phyloP scores from a whole-genome alignment of 1,140 invertebrate genomes.

The Macrostomum lignano region DNA sequence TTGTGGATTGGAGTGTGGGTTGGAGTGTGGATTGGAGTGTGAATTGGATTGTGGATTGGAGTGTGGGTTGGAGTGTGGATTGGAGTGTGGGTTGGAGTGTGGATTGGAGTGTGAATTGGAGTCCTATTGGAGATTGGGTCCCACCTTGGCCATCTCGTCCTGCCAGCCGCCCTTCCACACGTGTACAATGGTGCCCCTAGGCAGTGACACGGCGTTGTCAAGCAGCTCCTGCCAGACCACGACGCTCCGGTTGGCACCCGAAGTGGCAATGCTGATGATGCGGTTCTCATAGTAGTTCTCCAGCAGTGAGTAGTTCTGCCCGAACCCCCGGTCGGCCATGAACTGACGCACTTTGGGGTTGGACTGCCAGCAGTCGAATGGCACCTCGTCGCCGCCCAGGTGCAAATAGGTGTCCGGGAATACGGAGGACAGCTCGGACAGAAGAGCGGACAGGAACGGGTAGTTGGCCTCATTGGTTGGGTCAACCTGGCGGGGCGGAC shows the following conservation, averaged over 20 bases:
- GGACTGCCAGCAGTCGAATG: constrained; percentile 48
- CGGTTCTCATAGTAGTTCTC: constrained; percentile 45
- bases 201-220: constrained; percentile 45
- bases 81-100: no score
- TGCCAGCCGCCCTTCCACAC: constrained; percentile 25
- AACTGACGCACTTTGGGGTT: constrained; percentile 44
- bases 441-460: constrained; percentile 15
- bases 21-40: no score
- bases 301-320: constrained; percentile 30
- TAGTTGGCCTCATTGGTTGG: constrained; percentile 15
- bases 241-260: constrained; percentile 30
- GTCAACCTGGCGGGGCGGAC: constrained; percentile 32
- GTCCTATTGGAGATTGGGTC: no score
- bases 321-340: constrained; percentile 37
- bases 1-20: no score
- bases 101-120: constrained; percentile 10
- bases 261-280: no score
- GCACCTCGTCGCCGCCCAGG: constrained; percentile 61
- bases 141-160: constrained; percentile 26
- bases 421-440: constrained; percentile 14
- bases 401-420: constrained; percentile 26
- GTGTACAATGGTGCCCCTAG: constrained; percentile 29
- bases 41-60: no score
- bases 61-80: no score
- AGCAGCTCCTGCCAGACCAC: constrained; percentile 77